Base-by-base conservation (phyloP, 2,113 vertebrate genomes). In the Hydrolagus affinis region DNA sequence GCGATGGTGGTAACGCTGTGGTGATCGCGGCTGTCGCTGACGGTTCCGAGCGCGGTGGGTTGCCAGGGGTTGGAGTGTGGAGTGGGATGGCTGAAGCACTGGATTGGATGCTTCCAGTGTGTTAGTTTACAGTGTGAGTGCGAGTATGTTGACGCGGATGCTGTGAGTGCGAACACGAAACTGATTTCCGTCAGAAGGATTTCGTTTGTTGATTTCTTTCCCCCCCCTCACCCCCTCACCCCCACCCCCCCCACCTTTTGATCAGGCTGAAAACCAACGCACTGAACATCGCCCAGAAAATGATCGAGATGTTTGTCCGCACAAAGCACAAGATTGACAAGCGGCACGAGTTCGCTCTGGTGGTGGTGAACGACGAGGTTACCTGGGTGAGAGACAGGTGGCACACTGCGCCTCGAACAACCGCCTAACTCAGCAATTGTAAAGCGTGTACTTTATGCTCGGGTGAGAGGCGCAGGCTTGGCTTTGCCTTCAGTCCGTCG, bases 271-370 rank as follows among this genome's bases (percentile, higher is more conserved):
- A 96, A 90, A 97, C 94, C 4, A 98, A 98, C 0, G 96, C 97
- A 0, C 89, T 98, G 60, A 98, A 98, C 60, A 94, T 97, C 83
- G 98, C 95, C 70, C 97, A 98, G 94, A 98, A 98, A 91, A 98
- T 98, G 97, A 97, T 98, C 0, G 97, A 98, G 91, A 98, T 98
- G 97, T 98, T 98, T 19, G 97, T 98, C 76, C 93, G 97, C 88
- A 98, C 97, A 0, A 98, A 98, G 87, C 97, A 98, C 91, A 97
- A 96, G 90, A 97, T 98, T 0, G 96, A 97, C 91, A 98, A 97
- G 89, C 91, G 96, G 30, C 97, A 98, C 0, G 97, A 98, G 88
- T 98, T 98, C 10, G 97, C 97, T 0, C 91, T 98, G 89, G 95
- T 98, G 17, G 97, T 98, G 44, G 94, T 97, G 25, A 98, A 97